Conservation (phyloP, 2,113 vertebrate genomes). For the Marmota flaviventris region DNA sequence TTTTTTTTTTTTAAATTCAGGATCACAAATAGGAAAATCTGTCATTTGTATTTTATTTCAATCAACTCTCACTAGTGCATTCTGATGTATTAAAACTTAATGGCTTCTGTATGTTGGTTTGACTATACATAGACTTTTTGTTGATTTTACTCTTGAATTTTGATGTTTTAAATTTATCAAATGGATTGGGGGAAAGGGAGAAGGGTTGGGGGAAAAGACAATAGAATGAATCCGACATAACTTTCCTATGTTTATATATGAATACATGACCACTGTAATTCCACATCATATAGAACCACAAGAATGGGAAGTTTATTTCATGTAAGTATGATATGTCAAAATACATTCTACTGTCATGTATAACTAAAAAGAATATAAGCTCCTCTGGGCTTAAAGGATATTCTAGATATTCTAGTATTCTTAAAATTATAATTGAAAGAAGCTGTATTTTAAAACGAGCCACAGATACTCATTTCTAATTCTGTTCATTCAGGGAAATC, state of each 20-base stretch:
- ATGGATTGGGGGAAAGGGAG: no score
- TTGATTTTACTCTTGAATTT: slow-evolving; percentile 39
- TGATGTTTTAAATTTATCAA: slow-evolving; percentile 35
- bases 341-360: no score
- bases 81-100: slow-evolving; percentile 11
- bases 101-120: neutral
- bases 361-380: neutral
- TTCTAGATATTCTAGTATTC: slow-evolving; percentile 29
- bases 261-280: no score
- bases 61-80: slow-evolving; percentile 38
- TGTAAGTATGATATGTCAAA: no score
- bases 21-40: slow-evolving; percentile 45
- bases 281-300: no score
- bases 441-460: neutral
- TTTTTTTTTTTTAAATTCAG: neutral
- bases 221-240: no score
- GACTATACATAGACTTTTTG: neutral
- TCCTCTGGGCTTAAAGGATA: neutral
- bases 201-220: no score
- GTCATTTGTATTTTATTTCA: slow-evolving; percentile 61
- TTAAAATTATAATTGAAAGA: slow-evolving; percentile 54
- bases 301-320: no score
- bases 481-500: neutral
- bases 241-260: no score
- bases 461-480: neutral